Base-by-base conservation (phyloP, 2,888 invertebrate genomes). In the Pollenia amentaria region DNA sequence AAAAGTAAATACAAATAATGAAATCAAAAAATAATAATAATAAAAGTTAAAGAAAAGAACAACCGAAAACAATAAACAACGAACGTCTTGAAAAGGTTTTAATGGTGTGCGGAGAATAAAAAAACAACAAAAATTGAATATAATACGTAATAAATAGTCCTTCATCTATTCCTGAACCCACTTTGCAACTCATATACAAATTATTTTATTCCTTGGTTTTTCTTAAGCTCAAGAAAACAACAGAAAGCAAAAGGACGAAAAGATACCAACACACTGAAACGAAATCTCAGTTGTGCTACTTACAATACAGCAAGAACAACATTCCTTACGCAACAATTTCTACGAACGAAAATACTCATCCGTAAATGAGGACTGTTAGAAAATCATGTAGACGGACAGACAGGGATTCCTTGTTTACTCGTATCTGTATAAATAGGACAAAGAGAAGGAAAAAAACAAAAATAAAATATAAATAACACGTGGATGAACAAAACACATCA, bases 401-500 rank as follows among this genome's bases (percentile, higher is more conserved):
- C 67, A n/a, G n/a, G 40, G 29, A 75, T 51, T 65, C 14, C 48
- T 73, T 57, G 57, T 67, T 60, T 29, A 29, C 29, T 29, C 29
- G 29, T 29, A 57, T n/a, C 12, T 42, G 16, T 40, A 42, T 0
- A 51, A 72, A 18, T 51, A 48, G 38, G 51, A 67, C 21, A 60
- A 38, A 51, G 40, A 44, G 14, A 62, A 67, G 1, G 12, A 46
- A 57, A 10, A 38, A 48, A 4, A 60, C 3, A 64, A 12, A 57
- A 55, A 51, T n/a, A 65, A 46, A 73, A 14, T 40, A 14, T 46
- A 75, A 57, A 55, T 65, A 86, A 84, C 87, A 87, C 87, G 84
- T 87, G 87, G 87, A 80, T 84, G 75, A 67, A 48, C 51, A 65
- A 60, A 84, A 75, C 60, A 81, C 64, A 86, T 60, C 72, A 82